Base-by-base conservation (phyloP, 2,797 vertebrate species). In the Champsocephalus gunnari region DNA sequence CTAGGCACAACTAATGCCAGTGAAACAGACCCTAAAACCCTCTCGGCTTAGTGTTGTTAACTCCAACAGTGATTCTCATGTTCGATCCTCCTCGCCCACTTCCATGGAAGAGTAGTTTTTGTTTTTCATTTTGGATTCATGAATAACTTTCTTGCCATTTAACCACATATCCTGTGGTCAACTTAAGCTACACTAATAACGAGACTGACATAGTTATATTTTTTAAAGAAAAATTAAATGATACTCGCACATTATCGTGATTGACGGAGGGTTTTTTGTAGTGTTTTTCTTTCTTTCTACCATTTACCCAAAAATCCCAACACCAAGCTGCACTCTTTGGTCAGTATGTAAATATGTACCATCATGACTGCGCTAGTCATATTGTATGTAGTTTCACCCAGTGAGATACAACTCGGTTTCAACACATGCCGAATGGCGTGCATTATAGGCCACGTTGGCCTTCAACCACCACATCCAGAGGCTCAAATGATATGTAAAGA, bases 121-220 rank as follows among this genome's bases (percentile, higher is more conserved):
- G 4, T 75, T 75, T 45, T 21, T 1, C 58, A 71, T n/a, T 78
- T 69, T 61, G 28, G n/a, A 71, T 64, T 75, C 56, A 56, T 65
- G 28, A 70, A 54, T 75, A 0, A 50, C 77, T 88, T 87, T 91
- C 82, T 92, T 92, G 85, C 92, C 87, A 90, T 91, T 86, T 92
- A 85, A 68, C 91, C 92, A 91, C 90, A 79, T 55, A 66, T 54
- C 77, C 81, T 76, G 90, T 93, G 93, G 92, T 89, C 87, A 83
- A 91, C 88, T 88, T 95, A 95, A 95, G 95, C 95, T 95, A 95
- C 93, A 93, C 94, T 94, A 94, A 94, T 94, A 87, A 85, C 59
- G 44, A 93, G 90, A 95, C 93, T 94, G 94, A 95, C 90, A 93
- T 94, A 93, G 92, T 82, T 93, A 71, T 93, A 91, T 94, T 94